These are phyloP conservation scores for Cyprinus carpio DNA, from an alignment of 2,113 vertebrate species.

Conservation along the genomic window DNA sequence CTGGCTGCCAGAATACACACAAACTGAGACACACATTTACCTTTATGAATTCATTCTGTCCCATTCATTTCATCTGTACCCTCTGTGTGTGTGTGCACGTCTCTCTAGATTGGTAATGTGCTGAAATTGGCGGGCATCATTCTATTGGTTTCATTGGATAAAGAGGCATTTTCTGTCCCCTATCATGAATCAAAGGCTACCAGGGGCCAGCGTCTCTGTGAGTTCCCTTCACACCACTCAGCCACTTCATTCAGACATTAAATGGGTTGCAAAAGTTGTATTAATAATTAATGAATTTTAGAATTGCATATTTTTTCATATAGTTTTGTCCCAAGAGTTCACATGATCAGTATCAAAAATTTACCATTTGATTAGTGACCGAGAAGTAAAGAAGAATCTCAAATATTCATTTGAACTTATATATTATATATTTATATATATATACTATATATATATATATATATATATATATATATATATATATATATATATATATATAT, in stretches of 20 bases:
- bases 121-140: constrained; percentile 45
- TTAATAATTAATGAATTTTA: not conserved
- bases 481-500: too few relatives aligned
- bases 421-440: too few relatives aligned
- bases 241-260: not conserved
- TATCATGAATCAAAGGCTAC: constrained; percentile 15
- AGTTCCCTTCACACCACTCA: constrained; percentile 31
- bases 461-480: too few relatives aligned
- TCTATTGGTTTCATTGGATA: constrained; percentile 15
- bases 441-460: too few relatives aligned
- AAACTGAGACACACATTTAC: constrained; percentile 51
- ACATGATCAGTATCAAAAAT: not conserved
- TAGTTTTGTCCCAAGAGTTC: not conserved
- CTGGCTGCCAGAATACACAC: constrained; percentile 50
- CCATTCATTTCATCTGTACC: constrained; percentile 21
- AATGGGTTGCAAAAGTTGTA: not conserved
- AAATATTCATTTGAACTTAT: too few relatives aligned
- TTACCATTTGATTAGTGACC: too few relatives aligned
- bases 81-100: constrained; percentile 6
- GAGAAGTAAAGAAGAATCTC: too few relatives aligned
- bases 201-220: constrained; percentile 46
- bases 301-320: not conserved
- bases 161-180: constrained; percentile 20
- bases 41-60: constrained; percentile 37
- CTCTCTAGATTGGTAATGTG: constrained; percentile 50